Evolutionary conservation across 2,113 vertebrate species (phyloP).

Genomic region (Leptocoma aspasia): DNA sequence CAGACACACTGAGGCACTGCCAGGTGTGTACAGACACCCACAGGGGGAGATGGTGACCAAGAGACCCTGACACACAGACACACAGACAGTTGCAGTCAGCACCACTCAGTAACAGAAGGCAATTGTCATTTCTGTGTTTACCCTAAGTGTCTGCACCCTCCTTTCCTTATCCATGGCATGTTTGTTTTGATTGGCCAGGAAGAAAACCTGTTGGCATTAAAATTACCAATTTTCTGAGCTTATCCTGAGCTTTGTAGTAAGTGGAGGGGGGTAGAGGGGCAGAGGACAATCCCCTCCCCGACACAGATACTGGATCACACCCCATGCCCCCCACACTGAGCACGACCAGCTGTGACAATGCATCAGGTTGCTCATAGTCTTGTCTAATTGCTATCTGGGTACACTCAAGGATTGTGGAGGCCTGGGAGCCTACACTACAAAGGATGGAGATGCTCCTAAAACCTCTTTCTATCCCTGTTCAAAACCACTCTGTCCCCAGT

Average conservation of each 20-base stretch:
- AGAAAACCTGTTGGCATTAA: not conserved
- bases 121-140: not conserved
- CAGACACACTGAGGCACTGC: not conserved
- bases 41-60: not conserved
- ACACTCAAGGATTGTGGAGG: not conserved
- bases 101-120: not conserved
- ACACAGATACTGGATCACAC: not conserved
- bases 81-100: not conserved
- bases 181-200: constrained; percentile 65
- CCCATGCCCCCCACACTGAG: not conserved
- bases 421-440: too few species aligned
- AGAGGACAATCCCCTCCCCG: not conserved
- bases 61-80: not conserved
- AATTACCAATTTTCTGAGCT: not conserved
- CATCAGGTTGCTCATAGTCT: not conserved
- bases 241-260: not conserved
- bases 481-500: not conserved
- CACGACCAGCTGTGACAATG: not conserved
- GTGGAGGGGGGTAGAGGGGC: not conserved
- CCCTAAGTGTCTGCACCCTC: not conserved
- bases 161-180: not conserved
- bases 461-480: not conserved
- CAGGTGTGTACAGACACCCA: not conserved
- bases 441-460: not conserved
- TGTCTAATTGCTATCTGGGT: accelerated